These are phyloP conservation scores for Donacobius atricapilla DNA, from an alignment of 2,113 vertebrate species.

Conservation along the genomic window DNA sequence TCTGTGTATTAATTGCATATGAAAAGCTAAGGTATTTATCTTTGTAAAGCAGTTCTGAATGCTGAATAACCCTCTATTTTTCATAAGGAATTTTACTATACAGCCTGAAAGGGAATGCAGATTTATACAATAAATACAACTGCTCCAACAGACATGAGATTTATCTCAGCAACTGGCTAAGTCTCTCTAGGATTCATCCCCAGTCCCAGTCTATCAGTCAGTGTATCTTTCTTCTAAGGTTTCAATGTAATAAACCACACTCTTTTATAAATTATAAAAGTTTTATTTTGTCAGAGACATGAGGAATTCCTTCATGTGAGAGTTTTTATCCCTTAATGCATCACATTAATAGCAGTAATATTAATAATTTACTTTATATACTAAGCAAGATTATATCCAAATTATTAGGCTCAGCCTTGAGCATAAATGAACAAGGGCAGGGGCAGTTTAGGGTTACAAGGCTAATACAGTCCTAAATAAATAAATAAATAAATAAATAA, in stretches of 20 bases:
- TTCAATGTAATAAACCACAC: constrained; percentile 25
- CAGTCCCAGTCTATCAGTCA: constrained; percentile 26
- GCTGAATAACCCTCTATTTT: constrained; percentile 41
- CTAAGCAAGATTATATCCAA: not conserved
- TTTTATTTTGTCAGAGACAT: constrained; percentile 51
- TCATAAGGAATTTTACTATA: constrained; percentile 17
- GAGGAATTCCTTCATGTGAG: constrained; percentile 7
- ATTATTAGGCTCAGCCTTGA: constrained; percentile 1
- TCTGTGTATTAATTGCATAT: constrained; percentile 52
- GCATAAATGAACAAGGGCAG: not conserved
- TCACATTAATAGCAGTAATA: not conserved
- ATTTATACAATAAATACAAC: constrained; percentile 28
- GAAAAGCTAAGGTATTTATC: constrained; percentile 43
- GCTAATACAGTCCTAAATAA: not conserved
- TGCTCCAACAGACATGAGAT: constrained; percentile 11
- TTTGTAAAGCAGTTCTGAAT: constrained; percentile 31
- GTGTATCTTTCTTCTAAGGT: constrained; percentile 37
- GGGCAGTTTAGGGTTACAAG: constrained; percentile 22
- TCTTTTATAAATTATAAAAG: constrained; percentile 50
- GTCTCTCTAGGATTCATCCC: constrained; percentile 43
- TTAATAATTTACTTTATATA: constrained; percentile 12
- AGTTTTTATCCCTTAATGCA: not conserved
- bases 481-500: not conserved
- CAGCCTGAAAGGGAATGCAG: constrained; percentile 28
- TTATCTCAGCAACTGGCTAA: constrained; percentile 38